phyloP scores from a whole-genome alignment of 2,797 vertebrate species.

The Psittacula echo region DNA sequence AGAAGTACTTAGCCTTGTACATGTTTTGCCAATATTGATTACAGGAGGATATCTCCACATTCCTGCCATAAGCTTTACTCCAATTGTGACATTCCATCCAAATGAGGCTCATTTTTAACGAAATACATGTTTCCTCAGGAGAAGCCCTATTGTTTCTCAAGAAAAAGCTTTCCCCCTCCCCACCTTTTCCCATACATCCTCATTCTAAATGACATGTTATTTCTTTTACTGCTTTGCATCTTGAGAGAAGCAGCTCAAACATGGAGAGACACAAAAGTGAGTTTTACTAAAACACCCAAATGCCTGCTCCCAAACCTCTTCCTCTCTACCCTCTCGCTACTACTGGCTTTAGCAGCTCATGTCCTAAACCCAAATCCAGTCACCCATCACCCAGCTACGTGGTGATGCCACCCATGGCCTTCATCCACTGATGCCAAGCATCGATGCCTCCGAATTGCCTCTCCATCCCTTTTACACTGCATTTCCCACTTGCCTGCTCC shows the following conservation, averaged over 20 bases:
- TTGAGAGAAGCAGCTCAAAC: conserved; percentile 69
- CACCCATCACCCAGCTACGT: conserved; percentile 16
- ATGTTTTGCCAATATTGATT: background rate
- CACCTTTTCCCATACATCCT: fast-evolving
- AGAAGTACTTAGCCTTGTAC: background rate
- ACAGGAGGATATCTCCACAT: background rate
- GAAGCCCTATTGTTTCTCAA: background rate
- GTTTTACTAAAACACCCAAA: conserved; percentile 83
- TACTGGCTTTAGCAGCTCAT: conserved; percentile 85
- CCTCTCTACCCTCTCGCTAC: conserved; percentile 79
- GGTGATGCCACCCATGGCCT: background rate
- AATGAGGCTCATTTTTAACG: background rate
- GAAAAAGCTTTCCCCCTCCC: background rate
- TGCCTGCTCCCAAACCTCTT: conserved; percentile 83
- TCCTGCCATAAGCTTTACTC: background rate
- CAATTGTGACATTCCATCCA: background rate
- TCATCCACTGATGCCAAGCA: background rate
- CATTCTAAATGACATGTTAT: background rate
- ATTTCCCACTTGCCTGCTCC: background rate
- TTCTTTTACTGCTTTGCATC: background rate
- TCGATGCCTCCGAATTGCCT: fast-evolving
- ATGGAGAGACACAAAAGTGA: conserved; percentile 80
- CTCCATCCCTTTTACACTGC: background rate
- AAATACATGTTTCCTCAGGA: background rate
- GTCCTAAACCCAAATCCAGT: conserved; percentile 82